These are phyloP conservation scores for Ennomos quercinarius DNA, from an alignment of 2,888 invertebrate species.

Conservation along the genomic window DNA sequence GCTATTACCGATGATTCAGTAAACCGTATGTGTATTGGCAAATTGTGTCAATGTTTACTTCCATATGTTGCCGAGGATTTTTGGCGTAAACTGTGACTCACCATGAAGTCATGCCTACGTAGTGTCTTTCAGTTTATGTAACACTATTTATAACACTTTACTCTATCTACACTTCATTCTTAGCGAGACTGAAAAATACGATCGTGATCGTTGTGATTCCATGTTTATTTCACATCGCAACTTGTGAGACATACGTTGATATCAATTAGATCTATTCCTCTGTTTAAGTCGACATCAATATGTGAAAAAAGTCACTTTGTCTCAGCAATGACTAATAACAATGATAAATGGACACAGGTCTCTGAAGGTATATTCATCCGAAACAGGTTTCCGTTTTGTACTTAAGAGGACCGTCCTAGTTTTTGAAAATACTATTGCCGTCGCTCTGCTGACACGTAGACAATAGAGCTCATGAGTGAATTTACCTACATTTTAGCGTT, in stretches of 20 bases:
- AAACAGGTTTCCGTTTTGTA: constrained; percentile 16
- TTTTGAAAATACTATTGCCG: no score
- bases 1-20: constrained; percentile 55
- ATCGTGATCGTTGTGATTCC: constrained; percentile 2
- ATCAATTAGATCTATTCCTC: background rate
- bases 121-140: constrained; percentile 19
- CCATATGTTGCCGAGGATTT: constrained; percentile 50
- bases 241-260: background rate
- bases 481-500: no score
- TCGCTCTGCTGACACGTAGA: no score
- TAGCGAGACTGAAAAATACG: constrained; percentile 1
- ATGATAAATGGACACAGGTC: constrained; percentile 15
- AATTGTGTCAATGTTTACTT: constrained; percentile 60
- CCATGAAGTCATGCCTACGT: constrained; percentile 53
- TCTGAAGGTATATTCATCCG: constrained; percentile 10
- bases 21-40: constrained; percentile 47
- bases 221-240: no score
- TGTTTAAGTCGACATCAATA: no score
- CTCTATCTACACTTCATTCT: constrained; percentile 4
- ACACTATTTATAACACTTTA: constrained; percentile 1
- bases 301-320: no score
- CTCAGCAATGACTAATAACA: no score
- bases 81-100: constrained; percentile 61
- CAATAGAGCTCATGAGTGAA: no score
- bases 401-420: constrained; percentile 12